Base-by-base conservation (phyloP, 2,888 invertebrate species). In the Stegophylla sp. region DNA sequence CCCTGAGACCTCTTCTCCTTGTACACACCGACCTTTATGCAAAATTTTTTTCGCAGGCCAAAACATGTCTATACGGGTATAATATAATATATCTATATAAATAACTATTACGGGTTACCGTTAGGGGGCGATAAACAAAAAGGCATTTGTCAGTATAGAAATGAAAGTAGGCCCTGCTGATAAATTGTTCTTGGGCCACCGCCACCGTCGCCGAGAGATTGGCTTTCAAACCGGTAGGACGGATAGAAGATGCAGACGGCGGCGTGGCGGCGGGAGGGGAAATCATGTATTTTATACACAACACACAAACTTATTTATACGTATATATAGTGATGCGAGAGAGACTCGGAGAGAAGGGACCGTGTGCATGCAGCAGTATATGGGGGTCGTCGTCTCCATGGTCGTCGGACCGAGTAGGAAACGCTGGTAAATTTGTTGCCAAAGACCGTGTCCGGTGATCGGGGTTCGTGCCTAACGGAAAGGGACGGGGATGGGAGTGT, bases 91-190 rank as follows among this genome's bases (percentile, higher is more conserved):
- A 76, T 45, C 28, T 77, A 53, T 43, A 69, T 48, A 79, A 59
- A 71, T 79, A 63, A 71, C 69, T 79, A 71, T 79, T 71, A 71
- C 41, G 71, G 51, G 69, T 71, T 79, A 79, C 61, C 79, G 79
- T 75, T 64, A 23, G 71, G 71, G 61, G 71, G 61, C 61, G 79
- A 79, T 79, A 79, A 79, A 79, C 69, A 71, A 79, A 79, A 79
- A 69, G 41, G 71, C 79, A 79, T 79, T 79, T 79, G 79, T 79
- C 79, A 51, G 71, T 79, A 51, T 4, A 67, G 51, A 71, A 69
- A 69, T 69, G 45, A 77, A 76, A 26, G 64, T 13, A 51, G 41
- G 13, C n/a, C 43, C n/a, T n/a, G n/a, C n/a, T 76, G 75, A 76
- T 76, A 76, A 76, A 76, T 76, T 26, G 53, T 56, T 76, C 64